Conservation (phyloP, 2,888 invertebrate genomes). For the Cryptocephalus primarius region DNA sequence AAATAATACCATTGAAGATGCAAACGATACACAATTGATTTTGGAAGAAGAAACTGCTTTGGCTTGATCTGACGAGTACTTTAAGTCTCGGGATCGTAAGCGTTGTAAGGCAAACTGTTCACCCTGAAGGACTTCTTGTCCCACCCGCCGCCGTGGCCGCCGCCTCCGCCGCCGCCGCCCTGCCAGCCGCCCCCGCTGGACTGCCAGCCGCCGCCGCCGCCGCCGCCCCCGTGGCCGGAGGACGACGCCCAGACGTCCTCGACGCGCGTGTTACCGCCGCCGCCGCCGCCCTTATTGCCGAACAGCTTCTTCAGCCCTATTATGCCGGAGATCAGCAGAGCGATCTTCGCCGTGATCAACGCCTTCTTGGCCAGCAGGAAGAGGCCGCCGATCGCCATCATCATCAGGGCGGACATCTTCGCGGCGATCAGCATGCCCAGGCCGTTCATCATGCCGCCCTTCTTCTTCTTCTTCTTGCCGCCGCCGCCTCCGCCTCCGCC, state of each 20-base stretch:
- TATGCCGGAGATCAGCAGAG: slow-evolving; percentile 67
- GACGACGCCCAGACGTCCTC: slow-evolving; percentile 20
- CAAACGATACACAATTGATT: no score
- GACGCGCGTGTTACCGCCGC: slow-evolving; percentile 36
- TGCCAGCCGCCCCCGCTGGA: slow-evolving; percentile 20
- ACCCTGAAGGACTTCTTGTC: slow-evolving; percentile 55
- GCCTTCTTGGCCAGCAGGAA: slow-evolving; percentile 78
- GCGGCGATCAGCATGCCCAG: slow-evolving; percentile 83
- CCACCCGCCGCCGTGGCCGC: slow-evolving; percentile 42
- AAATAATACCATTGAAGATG: no score
- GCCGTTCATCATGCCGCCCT: slow-evolving; percentile 60
- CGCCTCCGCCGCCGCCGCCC: slow-evolving; percentile 43
- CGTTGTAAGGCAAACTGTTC: slow-evolving; percentile 62
- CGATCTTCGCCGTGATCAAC: slow-evolving; percentile 69
- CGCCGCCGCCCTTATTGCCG: slow-evolving; percentile 35
- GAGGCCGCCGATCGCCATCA: slow-evolving; percentile 67
- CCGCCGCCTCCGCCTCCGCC: slow-evolving; percentile 50
- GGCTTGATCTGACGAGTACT: background rate
- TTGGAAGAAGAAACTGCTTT: no score
- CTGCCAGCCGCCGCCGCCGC: slow-evolving; percentile 41
- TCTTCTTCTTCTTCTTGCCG: slow-evolving; percentile 63
- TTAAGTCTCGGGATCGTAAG: slow-evolving; percentile 41
- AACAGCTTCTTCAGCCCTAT: slow-evolving; percentile 74
- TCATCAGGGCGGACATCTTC: slow-evolving; percentile 74
- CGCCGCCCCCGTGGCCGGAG: slow-evolving; percentile 23